Percentiles rank a stretch among this genome's conserved stretches.
These are phyloP conservation scores for Semotilus atromaculatus DNA, from an alignment of 2,797 vertebrate genomes.

Conservation along the genomic window DNA sequence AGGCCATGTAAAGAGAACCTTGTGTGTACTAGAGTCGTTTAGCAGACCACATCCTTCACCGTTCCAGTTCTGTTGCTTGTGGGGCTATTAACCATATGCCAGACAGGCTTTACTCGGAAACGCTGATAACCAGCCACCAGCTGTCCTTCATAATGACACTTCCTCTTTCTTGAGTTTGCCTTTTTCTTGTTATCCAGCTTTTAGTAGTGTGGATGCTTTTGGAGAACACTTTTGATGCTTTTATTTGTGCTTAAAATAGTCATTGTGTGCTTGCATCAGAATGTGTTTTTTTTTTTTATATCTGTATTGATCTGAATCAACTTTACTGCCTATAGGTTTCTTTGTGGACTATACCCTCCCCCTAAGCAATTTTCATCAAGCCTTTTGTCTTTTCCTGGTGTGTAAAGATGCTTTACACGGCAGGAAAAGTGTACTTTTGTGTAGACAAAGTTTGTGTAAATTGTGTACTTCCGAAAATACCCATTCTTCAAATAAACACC, in stretches of 20 bases:
- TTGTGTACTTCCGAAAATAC: conserved; percentile 37
- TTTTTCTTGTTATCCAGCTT: neutral
- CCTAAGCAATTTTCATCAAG: conserved; percentile 12
- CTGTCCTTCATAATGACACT: conserved; percentile 11
- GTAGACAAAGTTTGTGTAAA: too few relatives aligned
- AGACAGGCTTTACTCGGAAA: conserved; percentile 31
- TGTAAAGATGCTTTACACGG: neutral
- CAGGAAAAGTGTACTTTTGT: neutral
- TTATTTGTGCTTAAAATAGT: neutral
- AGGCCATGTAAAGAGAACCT: conserved; percentile 29
- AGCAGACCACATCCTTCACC: conserved; percentile 17
- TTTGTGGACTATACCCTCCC: conserved; percentile 6
- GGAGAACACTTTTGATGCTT: neutral
- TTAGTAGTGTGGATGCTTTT: neutral
- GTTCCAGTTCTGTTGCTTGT: conserved; percentile 25
- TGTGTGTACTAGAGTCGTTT: conserved; percentile 23
- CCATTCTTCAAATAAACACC: conserved; percentile 22
- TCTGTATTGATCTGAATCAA: neutral
- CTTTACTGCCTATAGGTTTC: neutral
- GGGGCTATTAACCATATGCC: conserved; percentile 41
- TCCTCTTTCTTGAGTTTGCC: neutral
- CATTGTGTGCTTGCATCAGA: neutral
- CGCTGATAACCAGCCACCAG: conserved; percentile 29
- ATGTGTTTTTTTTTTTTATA: neutral
- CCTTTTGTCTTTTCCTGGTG: conserved; percentile 32